Conservation (phyloP, 2,113 vertebrate species). For the Amphiprion ocellaris region DNA sequence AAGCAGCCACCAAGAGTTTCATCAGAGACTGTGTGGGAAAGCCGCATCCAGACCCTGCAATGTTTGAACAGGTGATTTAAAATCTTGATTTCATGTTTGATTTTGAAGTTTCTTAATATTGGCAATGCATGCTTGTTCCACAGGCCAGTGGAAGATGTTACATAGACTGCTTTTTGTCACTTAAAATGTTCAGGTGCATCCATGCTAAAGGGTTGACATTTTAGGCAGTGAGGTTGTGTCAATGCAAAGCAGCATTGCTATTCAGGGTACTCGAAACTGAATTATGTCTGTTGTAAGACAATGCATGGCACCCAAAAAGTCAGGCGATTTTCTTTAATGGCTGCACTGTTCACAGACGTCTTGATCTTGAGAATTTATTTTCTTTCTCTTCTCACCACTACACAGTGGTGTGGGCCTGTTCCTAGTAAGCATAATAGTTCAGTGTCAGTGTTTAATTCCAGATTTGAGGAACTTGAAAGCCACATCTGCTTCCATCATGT, state of each 20-base stretch:
- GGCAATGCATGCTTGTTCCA: neutral
- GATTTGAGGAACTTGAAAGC: slow-evolving; percentile 4
- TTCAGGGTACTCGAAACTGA: neutral
- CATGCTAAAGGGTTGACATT: neutral
- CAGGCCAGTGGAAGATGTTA: neutral
- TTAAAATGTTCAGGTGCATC: neutral
- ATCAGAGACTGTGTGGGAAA: slow-evolving; percentile 92
- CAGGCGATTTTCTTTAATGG: neutral
- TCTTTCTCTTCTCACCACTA: no score
- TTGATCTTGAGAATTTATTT: neutral
- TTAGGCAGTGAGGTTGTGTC: neutral
- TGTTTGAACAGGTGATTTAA: slow-evolving; percentile 89
- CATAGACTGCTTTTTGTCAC: neutral
- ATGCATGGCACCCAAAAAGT: neutral
- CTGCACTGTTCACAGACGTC: neutral
- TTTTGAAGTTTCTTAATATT: neutral
- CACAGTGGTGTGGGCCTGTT: no score
- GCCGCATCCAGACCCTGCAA: slow-evolving; percentile 91
- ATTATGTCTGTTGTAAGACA: neutral
- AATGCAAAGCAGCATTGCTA: neutral
- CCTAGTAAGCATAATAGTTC: no score
- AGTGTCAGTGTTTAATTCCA: slow-evolving; percentile 12
- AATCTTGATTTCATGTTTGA: slow-evolving; percentile 9
- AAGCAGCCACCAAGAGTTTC: slow-evolving; percentile 94
- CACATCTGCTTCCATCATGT: neutral